phyloP scores from a whole-genome alignment of 2,888 invertebrate species.

The Sarcophaga caerulescens region DNA sequence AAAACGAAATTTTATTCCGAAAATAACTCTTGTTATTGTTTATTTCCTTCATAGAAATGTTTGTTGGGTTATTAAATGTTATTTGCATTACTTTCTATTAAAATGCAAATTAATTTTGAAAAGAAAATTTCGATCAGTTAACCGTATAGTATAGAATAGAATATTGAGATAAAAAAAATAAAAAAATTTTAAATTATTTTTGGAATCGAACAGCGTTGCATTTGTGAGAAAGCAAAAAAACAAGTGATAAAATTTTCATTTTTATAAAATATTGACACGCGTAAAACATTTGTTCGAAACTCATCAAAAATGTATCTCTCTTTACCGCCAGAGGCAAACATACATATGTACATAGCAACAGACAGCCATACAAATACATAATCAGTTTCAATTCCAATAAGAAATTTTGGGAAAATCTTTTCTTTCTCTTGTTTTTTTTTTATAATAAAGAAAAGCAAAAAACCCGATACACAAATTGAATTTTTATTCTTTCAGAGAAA shows the following conservation, averaged over 20 bases:
- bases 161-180: not conserved
- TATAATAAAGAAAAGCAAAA: not conserved
- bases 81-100: not conserved
- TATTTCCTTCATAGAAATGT: not conserved
- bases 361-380: not conserved
- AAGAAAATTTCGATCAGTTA: not conserved
- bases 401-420: not conserved
- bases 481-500: not conserved
- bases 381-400: not conserved
- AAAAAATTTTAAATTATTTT: not conserved
- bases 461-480: not conserved
- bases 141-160: not conserved
- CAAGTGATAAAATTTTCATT: not conserved
- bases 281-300: not conserved
- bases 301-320: not conserved
- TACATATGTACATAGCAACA: not conserved
- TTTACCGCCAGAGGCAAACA: not conserved
- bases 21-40: not conserved
- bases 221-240: not conserved
- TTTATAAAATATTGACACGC: not conserved
- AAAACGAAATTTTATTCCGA: no score
- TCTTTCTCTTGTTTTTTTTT: no score
- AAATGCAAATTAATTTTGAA: not conserved
- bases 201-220: not conserved
- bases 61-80: not conserved